A percentile compares a stretch with the other conserved stretches of the same genome.
phyloP scores from a whole-genome alignment of 2,888 invertebrate genomes.

The Plusia festucae region DNA sequence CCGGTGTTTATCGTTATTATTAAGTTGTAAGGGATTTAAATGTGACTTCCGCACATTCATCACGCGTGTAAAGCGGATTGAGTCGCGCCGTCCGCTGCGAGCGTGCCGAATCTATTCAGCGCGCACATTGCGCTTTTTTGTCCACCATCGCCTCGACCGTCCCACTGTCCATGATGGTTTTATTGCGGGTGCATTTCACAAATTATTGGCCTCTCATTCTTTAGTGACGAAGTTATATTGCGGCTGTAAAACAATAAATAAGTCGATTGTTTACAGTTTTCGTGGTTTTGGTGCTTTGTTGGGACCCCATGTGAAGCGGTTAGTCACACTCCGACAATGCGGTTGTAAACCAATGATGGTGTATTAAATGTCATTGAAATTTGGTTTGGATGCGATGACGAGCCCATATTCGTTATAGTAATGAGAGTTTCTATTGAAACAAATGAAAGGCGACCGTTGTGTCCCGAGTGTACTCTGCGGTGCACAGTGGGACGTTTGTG shows the following conservation, averaged over 20 bases:
- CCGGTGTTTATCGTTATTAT: conserved; percentile 86
- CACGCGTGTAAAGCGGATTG: conserved; percentile 72
- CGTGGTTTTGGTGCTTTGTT: conserved; percentile 70
- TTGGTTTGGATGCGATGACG: conserved; percentile 72
- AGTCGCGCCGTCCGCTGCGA: conserved; percentile 63
- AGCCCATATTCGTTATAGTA: conserved; percentile 64
- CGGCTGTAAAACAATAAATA: conserved; percentile 87
- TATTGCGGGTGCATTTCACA: conserved; percentile 83
- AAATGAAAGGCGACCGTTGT: conserved; percentile 60
- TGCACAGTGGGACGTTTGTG: conserved; percentile 70
- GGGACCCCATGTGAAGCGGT: conserved; percentile 79
- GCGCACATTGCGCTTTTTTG: conserved; percentile 70
- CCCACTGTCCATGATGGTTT: conserved; percentile 83
- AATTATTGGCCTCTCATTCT: conserved; percentile 79
- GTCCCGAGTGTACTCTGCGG: conserved; percentile 41
- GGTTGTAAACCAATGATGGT: conserved; percentile 78
- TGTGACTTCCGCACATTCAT: conserved; percentile 85
- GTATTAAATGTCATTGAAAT: conserved; percentile 73
- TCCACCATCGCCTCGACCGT: conserved; percentile 41
- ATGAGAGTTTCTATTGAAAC: conserved; percentile 73
- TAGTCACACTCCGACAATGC: conserved; percentile 69
- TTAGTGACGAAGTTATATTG: conserved; percentile 81
- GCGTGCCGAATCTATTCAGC: conserved; percentile 82
- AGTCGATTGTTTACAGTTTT: conserved; percentile 82
- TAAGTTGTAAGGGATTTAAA: conserved; percentile 82